Evolutionary conservation across 2,113 vertebrate genomes (phyloP), one percentile per base, ranked within the genome.

Genomic region (Piliocolobus tephrosceles): DNA sequence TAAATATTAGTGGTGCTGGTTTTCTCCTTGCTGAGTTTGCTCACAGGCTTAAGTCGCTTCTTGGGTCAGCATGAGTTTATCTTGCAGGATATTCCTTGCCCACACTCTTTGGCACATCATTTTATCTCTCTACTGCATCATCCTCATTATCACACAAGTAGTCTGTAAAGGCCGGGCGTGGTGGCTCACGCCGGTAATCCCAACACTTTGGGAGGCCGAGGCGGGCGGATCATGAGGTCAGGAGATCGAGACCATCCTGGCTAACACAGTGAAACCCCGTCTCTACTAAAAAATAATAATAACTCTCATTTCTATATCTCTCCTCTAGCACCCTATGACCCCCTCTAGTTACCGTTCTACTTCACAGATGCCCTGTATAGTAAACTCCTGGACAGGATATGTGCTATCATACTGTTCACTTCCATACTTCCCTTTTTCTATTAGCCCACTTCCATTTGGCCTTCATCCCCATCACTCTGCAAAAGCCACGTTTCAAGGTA

Each of bases 1-100:
- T 72, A 61, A 85, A 38, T 52, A 43, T 12, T 64, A 79, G 30
- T 68, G 12, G n/a, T 66, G 32, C 25, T 57, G 20, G 61, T 68
- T 85, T 84, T 27, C 80, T 64, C 30, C 38, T 79, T 45, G 14
- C 9, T 35, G 61, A 78, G 40, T 9, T 58, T 85, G 47, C 17
- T 92, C 38, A 43, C 22, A 80, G 22, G 10, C 27, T 9, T 30
- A 64, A 55, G 18, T 79, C 8, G 2, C 14, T 50, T 38, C 10
- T 20, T 92, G n/a, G 30, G 43, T 32, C 43, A 55, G 25, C 22
- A n/a, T 57, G 61, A 66, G 50, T 94, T 94, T 55, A 70, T 84
- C 43, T 72, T 25, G 40, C 2, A 45, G 45, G 25, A n/a, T 3
- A 25, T 90, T 38, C 9, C 47, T 45, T 87, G 32, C 17, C 25